Evolutionary conservation across 1,140 invertebrate genomes (phyloP), one percentile per base, ranked within the genome.

Genomic region (Neodiprion lecontei): DNA sequence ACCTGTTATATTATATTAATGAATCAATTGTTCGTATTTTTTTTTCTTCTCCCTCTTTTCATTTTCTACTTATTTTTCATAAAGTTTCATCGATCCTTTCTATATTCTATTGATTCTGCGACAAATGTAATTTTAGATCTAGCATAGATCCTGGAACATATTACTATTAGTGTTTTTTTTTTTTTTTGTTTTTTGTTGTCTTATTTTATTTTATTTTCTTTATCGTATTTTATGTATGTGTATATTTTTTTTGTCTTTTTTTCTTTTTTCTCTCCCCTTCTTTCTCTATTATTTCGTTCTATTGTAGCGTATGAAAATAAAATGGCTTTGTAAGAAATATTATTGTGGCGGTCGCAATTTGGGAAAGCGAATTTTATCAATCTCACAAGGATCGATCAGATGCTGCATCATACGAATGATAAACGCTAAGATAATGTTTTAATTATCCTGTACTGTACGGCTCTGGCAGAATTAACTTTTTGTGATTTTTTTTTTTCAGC

Each of bases 291-390:
- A 76, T 76, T 73, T 48, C 0, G 49, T 76, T 72, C 40, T 61
- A 17, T 61, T 72, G 68, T 65, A 70, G 40, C 72, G 48, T 80
- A 79, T 67, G 75, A 80, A 80, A 79, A 80, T 79, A 78, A 80
- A 78, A 80, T 72, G 75, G 73, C 72, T 77, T 79, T 79, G 73
- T 76, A 74, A 67, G 75, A 80, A 78, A 75, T 74, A 75, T 69
- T 48, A 76, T 76, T 61, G 72, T 70, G n/a, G 48, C 40, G 50
- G n/a, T 70, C 50, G 69, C 70, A 74, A 14, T 67, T 48, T 72
- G 70, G 28, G 67, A 77, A 78, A 75, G 77, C 75, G 76, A 72
- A 75, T 73, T 73, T 75, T n/a, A 72, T 72, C 70, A 68, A 48
- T 73, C 70, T 75, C 74, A 28, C 69, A 17, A 28, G 28, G 14